phyloP scores from a whole-genome alignment of 2,113 vertebrate species.

The Semicossyphus pulcher region DNA sequence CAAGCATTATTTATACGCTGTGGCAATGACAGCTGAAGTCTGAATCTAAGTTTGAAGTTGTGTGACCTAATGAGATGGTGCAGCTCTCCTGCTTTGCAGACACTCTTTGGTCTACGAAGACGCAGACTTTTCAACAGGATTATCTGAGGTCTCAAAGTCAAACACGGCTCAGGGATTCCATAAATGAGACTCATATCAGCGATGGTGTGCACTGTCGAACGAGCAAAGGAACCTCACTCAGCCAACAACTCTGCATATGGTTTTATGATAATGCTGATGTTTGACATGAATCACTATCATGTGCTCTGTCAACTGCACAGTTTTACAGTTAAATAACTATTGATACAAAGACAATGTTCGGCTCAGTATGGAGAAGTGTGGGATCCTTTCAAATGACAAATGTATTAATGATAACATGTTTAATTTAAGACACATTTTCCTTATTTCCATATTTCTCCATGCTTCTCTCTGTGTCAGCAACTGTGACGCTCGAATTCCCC shows the following conservation, averaged over 20 bases:
- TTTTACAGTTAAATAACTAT: no score
- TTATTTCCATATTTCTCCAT: no score
- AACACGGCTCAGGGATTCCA: background rate
- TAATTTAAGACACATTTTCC: no score
- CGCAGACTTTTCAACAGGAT: background rate
- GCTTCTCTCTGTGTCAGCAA: no score
- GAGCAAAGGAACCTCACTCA: background rate
- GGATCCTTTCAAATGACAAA: no score
- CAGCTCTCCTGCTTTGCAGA: constrained; percentile 17
- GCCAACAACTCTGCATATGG: background rate
- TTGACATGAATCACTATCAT: no score
- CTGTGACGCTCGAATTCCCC: no score
- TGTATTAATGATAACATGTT: no score
- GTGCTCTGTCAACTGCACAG: no score
- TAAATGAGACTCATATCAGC: background rate
- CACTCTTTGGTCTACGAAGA: background rate
- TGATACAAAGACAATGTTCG: no score
- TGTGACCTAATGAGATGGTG: constrained; percentile 37
- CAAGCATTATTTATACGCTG: constrained; percentile 23
- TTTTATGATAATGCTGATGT: background rate
- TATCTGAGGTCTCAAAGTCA: constrained; percentile 9
- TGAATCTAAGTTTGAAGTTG: constrained; percentile 10
- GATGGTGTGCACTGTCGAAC: background rate
- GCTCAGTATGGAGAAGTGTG: no score
- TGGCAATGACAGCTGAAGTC: constrained; percentile 1